phyloP scores from a whole-genome alignment of 2,113 vertebrate species.

The Bothrops jararaca region DNA sequence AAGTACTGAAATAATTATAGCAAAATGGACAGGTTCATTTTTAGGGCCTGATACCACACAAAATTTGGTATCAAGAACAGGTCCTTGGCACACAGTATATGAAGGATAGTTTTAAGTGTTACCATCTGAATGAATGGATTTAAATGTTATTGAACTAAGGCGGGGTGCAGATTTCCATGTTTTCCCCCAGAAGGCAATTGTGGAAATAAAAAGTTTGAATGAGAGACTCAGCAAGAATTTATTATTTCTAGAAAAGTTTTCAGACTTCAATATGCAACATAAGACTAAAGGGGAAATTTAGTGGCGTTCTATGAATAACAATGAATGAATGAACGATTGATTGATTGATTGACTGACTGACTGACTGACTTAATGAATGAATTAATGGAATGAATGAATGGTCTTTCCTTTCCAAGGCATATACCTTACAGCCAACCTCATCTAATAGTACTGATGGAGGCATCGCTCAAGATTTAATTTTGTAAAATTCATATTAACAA shows the following conservation, averaged over 20 bases:
- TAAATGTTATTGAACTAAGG: too few relatives aligned
- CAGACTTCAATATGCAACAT: background rate
- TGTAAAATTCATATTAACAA: background rate
- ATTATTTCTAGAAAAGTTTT: background rate
- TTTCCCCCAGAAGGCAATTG: background rate
- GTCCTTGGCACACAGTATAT: background rate
- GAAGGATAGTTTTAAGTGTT: background rate
- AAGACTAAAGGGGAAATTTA: too few relatives aligned
- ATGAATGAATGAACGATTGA: too few relatives aligned
- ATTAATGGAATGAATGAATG: too few relatives aligned
- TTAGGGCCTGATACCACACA: background rate
- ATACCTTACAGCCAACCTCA: background rate
- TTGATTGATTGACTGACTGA: too few relatives aligned
- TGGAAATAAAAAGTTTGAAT: too few relatives aligned
- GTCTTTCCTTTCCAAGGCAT: background rate
- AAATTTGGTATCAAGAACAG: background rate
- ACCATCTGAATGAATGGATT: too few relatives aligned
- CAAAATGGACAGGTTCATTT: background rate
- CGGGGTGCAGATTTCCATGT: background rate
- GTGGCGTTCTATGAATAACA: background rate
- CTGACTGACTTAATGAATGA: too few relatives aligned
- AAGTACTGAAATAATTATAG: background rate
- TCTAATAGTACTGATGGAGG: background rate
- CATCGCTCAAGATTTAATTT: background rate
- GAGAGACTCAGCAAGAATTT: background rate